Evolutionary conservation across 2,113 vertebrate genomes (phyloP), one percentile per base, ranked within the genome.

Genomic region (Emydura subglobosa): DNA sequence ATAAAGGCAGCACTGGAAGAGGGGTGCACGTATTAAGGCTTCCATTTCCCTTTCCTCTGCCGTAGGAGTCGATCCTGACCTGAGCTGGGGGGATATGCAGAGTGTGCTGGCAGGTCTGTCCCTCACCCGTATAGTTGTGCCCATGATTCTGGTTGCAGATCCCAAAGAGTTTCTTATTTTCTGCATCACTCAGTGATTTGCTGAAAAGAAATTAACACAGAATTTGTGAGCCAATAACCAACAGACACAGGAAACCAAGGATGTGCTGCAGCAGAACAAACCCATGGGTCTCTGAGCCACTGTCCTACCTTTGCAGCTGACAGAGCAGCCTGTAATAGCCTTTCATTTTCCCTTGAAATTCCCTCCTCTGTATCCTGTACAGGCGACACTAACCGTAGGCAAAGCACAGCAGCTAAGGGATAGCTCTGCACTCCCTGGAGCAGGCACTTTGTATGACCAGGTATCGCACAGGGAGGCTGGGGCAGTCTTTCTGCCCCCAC

Each of bases 251-350:
- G 12, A 31, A 34, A 68, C 34, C 65, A 31, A 53, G 53, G 59
- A 17, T 53, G 47, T 31, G 16, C 86, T 29, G 14, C n/a, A 34
- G 53, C 9, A 4, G 25, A 25, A 39, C 9, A 4, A 53, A 53
- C 10, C 2, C 1, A 6, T 1, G 22, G 21, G 3, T 49, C 10
- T 4, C 1, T 25, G 16, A 34, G 3, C 29, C 24, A 24, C 5
- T 57, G 42, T 6, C 57, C 2, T 24, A 34, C 39, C 27, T 21
- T 16, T 29, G 79, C 19, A 6, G 39, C 78, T 57, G 55, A 16
- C 54, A 42, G 47, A 1, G 19, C 1, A 31, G 54, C 39, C n/a
- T 19, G 8, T 2, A 54, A 82, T 22, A 49, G 53, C 47, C 74
- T 6, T 21, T n/a, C 5, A 2, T 24, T 57, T 53, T 6, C 31